Evolutionary conservation across 2,113 vertebrate genomes (phyloP), one percentile per base, ranked within the genome.

Genomic region (Mellivora capensis): DNA sequence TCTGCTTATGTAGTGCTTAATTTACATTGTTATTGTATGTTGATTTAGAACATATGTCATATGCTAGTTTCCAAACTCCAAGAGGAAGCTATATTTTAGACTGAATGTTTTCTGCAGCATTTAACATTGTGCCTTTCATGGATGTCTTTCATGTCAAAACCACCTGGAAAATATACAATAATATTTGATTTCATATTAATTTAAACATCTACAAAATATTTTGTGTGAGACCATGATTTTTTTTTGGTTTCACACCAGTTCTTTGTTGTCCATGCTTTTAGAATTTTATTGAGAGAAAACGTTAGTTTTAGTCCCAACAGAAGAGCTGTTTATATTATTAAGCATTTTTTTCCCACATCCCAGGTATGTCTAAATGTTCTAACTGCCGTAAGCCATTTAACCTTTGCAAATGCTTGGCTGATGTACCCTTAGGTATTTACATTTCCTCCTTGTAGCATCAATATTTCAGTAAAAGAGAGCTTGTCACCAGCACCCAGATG

Each of bases 231-330:
- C 52, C 25, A 29, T 62, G 42, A 52, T 94, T 87, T 88, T 67
- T 67, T n/a, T 31, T 87, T 83, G 31, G 1, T 61, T 88, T 88
- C 52, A 57, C 27, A 52, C 14, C 31, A 34, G 20, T 88, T 85
- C 20, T 87, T 90, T 67, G 25, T 84, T 93, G 44, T 39, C 29
- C 31, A 69, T 42, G 87, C 31, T 62, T 94, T 61, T 89, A 89
- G 61, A 72, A 96, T 57, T 90, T 90, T 76, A 87, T 57, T 90
- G 83, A 54, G 64, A 93, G 94, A 86, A 49, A 25, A 44, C 52
- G 62, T 62, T 95, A 67, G 77, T 69, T 95, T 64, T 67, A 93
- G 11, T 52, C 15, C 4, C 27, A 37, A 67, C 0, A 25, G 79
- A 87, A 82, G 2, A 84, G 25, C 3, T 14, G 49, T 44, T 85